phyloP scores from a whole-genome alignment of 2,888 invertebrate genomes.

The Drosophila melanosoma region DNA sequence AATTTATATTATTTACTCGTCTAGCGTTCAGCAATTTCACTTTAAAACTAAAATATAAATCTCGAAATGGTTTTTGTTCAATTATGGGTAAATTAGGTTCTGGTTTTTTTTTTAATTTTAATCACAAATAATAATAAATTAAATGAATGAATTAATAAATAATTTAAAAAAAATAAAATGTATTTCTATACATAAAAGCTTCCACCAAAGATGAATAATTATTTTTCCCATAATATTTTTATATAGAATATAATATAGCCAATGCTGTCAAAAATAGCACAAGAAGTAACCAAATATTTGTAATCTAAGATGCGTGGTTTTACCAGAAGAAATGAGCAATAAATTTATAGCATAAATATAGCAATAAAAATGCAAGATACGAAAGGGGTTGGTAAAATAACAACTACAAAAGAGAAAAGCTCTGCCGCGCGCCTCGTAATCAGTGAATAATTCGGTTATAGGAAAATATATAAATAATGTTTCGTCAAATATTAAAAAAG shows the following conservation, averaged over 20 bases:
- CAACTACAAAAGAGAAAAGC: constrained; percentile 17
- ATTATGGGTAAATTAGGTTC: background rate
- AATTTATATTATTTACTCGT: background rate
- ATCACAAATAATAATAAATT: background rate
- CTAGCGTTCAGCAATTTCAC: background rate
- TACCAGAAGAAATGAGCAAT: constrained; percentile 60
- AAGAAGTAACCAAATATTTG: background rate
- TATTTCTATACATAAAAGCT: no score
- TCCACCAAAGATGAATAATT: background rate
- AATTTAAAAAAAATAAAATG: no score
- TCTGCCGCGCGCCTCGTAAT: constrained; percentile 60
- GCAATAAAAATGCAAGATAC: constrained; percentile 59
- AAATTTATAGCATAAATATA: no score
- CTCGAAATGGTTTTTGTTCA: background rate
- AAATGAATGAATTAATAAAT: no score
- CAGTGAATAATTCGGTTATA: constrained; percentile 83
- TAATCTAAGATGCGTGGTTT: background rate
- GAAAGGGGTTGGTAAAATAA: constrained; percentile 54
- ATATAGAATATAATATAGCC: background rate
- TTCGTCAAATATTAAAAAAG: constrained; percentile 74
- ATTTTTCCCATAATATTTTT: background rate
- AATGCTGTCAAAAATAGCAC: background rate
- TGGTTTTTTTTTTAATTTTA: background rate
- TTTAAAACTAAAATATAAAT: background rate
- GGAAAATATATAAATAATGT: constrained; percentile 73